Evolutionary conservation across 2,113 vertebrate genomes (phyloP).

Genomic region (Irena cyanogastra): DNA sequence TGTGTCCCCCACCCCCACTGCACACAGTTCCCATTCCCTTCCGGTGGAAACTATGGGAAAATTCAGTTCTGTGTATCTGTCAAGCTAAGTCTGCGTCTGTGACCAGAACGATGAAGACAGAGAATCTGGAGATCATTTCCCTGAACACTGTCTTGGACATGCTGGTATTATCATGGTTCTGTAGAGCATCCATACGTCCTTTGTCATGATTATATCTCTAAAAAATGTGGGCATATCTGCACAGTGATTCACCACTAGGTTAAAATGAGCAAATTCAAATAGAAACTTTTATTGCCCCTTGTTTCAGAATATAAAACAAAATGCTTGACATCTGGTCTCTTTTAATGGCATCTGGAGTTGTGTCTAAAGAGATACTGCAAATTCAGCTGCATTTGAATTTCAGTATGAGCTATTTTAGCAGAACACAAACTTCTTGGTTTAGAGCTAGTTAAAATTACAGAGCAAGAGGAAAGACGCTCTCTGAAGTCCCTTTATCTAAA

Average conservation of each 20-base stretch:
- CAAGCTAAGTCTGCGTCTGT: slow-evolving; percentile 2
- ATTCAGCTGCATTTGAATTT: slow-evolving; percentile 26
- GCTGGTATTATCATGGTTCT: not conserved
- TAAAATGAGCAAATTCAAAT: slow-evolving; percentile 48
- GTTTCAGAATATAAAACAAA: slow-evolving; percentile 39
- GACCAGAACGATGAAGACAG: not conserved
- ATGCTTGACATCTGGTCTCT: slow-evolving; percentile 63
- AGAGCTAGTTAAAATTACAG: not conserved
- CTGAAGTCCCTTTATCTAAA: not conserved
- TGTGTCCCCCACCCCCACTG: not conserved
- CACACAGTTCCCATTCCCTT: not conserved
- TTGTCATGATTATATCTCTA: slow-evolving; percentile 9
- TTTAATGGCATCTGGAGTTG: slow-evolving; percentile 60
- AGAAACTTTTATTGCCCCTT: slow-evolving; percentile 55
- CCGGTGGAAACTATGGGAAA: not conserved
- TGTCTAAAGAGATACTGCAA: slow-evolving; percentile 52
- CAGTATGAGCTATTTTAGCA: not conserved
- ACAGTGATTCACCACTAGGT: slow-evolving; percentile 17
- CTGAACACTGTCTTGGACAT: not conserved
- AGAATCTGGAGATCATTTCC: slow-evolving; percentile 40
- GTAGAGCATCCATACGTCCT: slow-evolving; percentile 13
- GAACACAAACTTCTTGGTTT: not conserved
- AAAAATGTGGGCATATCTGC: slow-evolving; percentile 43
- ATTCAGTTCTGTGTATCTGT: not conserved
- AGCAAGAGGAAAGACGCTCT: not conserved